These are phyloP conservation scores for Myotis brandtii DNA, from an alignment of 2,113 vertebrate species.

Conservation along the genomic window DNA sequence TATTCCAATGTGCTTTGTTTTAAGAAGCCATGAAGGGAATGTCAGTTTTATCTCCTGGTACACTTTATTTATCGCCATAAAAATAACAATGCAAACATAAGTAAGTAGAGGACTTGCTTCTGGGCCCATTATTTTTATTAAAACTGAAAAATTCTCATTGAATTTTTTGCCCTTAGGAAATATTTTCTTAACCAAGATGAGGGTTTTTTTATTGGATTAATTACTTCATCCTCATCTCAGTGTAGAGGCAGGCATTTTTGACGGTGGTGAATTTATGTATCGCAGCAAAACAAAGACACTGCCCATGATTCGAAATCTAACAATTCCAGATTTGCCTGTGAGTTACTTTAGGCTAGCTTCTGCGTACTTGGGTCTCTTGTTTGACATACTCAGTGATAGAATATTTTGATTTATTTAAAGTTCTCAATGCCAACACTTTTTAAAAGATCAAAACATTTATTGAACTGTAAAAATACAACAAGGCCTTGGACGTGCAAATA, in stretches of 20 bases:
- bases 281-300: constrained; percentile 53
- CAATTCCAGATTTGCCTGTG: constrained; percentile 50
- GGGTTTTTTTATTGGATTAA: constrained; percentile 47
- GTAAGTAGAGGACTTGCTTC: constrained; percentile 62
- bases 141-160: constrained; percentile 1
- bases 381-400: constrained; percentile 50
- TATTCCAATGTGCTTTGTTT: constrained; percentile 84
- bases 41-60: constrained; percentile 74
- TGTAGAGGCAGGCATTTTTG: neutral
- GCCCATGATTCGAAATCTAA: constrained; percentile 54
- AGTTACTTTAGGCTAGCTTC: neutral
- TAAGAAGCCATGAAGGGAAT: constrained; percentile 87
- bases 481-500: constrained; percentile 40
- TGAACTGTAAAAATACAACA: constrained; percentile 63
- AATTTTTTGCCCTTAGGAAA: neutral
- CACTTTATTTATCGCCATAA: constrained; percentile 53
- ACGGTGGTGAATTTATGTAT: constrained; percentile 61
- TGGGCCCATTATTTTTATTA: constrained; percentile 25
- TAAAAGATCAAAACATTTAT: constrained; percentile 60
- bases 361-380: constrained; percentile 66
- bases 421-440: constrained; percentile 77
- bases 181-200: constrained; percentile 35
- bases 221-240: neutral
- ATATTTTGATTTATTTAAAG: constrained; percentile 69
- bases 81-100: constrained; percentile 52